Conservation (phyloP, 2,113 vertebrate genomes). For the Cathartes aura region DNA sequence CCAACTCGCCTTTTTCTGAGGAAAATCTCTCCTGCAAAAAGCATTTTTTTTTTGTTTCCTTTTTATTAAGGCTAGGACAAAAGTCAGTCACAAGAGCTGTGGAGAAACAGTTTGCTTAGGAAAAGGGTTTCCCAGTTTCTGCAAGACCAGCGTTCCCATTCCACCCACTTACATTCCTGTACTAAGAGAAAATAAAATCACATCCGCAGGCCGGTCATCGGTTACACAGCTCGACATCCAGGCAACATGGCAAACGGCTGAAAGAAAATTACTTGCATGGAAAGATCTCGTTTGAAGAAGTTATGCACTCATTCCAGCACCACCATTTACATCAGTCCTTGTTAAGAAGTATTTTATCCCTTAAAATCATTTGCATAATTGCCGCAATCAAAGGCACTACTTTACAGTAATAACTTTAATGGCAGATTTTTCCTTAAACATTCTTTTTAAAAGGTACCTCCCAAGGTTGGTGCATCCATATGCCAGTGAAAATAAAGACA, state of each 20-base stretch:
- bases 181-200: constrained; percentile 33
- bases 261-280: neutral
- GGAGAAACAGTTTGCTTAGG: constrained; percentile 43
- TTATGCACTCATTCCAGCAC: neutral
- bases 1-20: neutral
- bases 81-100: constrained; percentile 18
- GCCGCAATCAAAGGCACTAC: constrained; percentile 46
- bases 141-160: constrained; percentile 57
- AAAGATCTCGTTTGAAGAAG: neutral
- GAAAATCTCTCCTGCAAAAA: neutral
- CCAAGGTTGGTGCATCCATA: neutral
- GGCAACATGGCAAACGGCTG: neutral
- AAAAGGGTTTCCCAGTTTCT: constrained; percentile 53
- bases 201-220: neutral
- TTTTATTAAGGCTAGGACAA: constrained; percentile 7
- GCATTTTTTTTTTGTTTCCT: constrained; percentile 39
- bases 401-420: constrained; percentile 51
- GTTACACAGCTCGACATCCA: neutral
- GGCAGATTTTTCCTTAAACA: constrained; percentile 45
- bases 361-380: constrained; percentile 61
- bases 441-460: neutral
- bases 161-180: constrained; percentile 63
- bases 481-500: neutral
- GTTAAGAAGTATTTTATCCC: constrained; percentile 25
- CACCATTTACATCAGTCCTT: neutral